A percentile compares a stretch with the other conserved stretches of the same genome.
These are phyloP conservation scores for Conus betulinus DNA, from an alignment of 1,140 invertebrate genomes.

Conservation along the genomic window DNA sequence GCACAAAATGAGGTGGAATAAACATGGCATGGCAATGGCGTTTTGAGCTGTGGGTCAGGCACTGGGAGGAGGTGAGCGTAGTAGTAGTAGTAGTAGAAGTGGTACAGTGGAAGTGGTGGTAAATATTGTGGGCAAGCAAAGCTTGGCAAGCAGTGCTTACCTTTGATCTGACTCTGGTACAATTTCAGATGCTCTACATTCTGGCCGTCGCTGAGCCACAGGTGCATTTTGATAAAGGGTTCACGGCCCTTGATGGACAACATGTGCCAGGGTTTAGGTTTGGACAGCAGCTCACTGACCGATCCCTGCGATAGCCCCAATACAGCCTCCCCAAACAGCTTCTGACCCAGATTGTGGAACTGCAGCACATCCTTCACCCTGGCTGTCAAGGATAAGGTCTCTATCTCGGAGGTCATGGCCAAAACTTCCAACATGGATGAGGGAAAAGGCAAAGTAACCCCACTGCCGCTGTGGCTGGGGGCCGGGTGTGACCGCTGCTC, in stretches of 20 bases:
- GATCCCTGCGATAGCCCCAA: conserved; percentile 97
- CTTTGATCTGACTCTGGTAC: conserved; percentile 75
- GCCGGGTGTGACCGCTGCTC: not conserved
- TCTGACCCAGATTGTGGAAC: conserved; percentile 98
- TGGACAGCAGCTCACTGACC: conserved; percentile 96
- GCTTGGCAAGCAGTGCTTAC: conserved; percentile 55
- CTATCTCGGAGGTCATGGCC: conserved; percentile 95
- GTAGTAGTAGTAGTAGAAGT: conserved; percentile 4
- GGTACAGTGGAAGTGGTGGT: not conserved
- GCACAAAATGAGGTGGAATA: not conserved
- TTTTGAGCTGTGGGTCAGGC: not conserved
- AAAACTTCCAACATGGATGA: conserved; percentile 87
- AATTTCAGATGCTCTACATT: conserved; percentile 88
- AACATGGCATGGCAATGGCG: conserved; percentile 5
- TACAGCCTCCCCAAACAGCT: conserved; percentile 98
- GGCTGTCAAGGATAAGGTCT: conserved; percentile 96
- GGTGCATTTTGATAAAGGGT: conserved; percentile 98
- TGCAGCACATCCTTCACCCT: conserved; percentile 97
- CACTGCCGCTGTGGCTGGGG: conserved; percentile 47
- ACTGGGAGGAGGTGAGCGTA: conserved; percentile 1
- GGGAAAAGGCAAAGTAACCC: conserved; percentile 65
- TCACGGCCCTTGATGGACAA: conserved; percentile 98
- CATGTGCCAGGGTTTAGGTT: conserved; percentile 99
- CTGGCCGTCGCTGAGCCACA: conserved; percentile 95
- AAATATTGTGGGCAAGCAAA: not conserved